Conservation (phyloP, 2,113 vertebrate species). For the Petrocephalus zakoni region DNA sequence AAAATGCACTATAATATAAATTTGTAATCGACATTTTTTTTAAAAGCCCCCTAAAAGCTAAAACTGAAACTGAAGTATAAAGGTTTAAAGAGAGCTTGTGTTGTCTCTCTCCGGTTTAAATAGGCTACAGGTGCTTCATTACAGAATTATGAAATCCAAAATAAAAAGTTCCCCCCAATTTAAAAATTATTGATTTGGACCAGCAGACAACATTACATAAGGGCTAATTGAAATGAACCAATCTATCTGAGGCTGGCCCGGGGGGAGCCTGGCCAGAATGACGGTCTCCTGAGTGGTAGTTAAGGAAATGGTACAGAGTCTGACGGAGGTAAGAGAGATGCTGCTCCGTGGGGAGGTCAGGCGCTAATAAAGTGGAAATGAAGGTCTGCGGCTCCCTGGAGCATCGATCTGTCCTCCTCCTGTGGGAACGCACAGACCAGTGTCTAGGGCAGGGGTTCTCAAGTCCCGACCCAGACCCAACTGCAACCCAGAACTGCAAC, state of each 20-base stretch:
- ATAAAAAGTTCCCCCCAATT: conserved; percentile 4
- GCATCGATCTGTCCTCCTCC: not conserved
- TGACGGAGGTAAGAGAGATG: conserved; percentile 37
- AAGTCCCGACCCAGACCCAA: not conserved
- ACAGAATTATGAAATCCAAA: conserved; percentile 16
- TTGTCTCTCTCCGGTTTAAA: not conserved
- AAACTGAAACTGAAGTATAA: not conserved
- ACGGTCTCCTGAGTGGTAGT: conserved; percentile 16
- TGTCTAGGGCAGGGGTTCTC: not conserved
- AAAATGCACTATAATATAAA: not conserved
- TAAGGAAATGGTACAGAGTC: conserved; percentile 27
- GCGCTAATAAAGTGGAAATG: conserved; percentile 42
- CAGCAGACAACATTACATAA: conserved; percentile 19
- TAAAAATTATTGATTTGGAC: conserved; percentile 33
- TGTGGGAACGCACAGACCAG: not conserved
- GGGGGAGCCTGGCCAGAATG: conserved; percentile 13
- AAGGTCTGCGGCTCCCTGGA: conserved; percentile 33
- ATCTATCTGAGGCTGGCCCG: conserved; percentile 15
- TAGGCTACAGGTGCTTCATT: conserved; percentile 1
- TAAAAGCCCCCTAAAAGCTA: not conserved
- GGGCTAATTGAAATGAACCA: conserved; percentile 35
- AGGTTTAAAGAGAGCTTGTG: not conserved
- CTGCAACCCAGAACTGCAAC: not conserved
- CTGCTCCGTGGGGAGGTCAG: conserved; percentile 36
- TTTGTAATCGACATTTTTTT: not conserved